Evolutionary conservation across 1,140 invertebrate species (phyloP).

Genomic region (Halotydeus destructor): DNA sequence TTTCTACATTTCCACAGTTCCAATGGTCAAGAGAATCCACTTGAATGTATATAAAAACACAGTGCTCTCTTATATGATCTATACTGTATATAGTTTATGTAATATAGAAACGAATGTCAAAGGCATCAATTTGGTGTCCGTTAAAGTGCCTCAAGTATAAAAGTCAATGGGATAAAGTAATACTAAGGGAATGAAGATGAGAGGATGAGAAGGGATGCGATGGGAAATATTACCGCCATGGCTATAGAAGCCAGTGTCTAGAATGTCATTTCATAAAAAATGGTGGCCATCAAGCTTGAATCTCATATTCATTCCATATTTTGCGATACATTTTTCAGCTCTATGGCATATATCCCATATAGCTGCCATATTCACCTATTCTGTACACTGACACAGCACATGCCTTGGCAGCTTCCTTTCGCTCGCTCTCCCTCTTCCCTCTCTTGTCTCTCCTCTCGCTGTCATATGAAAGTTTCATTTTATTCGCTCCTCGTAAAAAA

Average conservation of each 20-base stretch:
- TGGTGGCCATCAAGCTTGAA: background rate
- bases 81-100: too few relatives aligned
- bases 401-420: too few relatives aligned
- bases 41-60: too few relatives aligned
- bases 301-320: conserved; percentile 1
- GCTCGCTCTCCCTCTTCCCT: too few relatives aligned
- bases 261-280: background rate
- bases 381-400: too few relatives aligned
- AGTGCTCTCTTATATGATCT: too few relatives aligned
- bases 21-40: too few relatives aligned
- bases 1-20: too few relatives aligned
- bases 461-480: too few relatives aligned
- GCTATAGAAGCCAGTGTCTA: background rate
- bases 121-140: background rate
- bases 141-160: background rate
- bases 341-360: background rate
- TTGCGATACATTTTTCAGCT: background rate
- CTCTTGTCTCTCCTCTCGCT: too few relatives aligned
- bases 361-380: too few relatives aligned
- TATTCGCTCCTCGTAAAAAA: background rate
- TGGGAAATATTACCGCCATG: background rate
- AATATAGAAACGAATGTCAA: background rate
- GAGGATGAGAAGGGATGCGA: background rate
- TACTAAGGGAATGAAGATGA: background rate
- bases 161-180: conserved; percentile 2